Evolutionary conservation across 2,113 vertebrate species (phyloP), one percentile per base, ranked within the genome.

Genomic region (Brachypteracias leptosomus): DNA sequence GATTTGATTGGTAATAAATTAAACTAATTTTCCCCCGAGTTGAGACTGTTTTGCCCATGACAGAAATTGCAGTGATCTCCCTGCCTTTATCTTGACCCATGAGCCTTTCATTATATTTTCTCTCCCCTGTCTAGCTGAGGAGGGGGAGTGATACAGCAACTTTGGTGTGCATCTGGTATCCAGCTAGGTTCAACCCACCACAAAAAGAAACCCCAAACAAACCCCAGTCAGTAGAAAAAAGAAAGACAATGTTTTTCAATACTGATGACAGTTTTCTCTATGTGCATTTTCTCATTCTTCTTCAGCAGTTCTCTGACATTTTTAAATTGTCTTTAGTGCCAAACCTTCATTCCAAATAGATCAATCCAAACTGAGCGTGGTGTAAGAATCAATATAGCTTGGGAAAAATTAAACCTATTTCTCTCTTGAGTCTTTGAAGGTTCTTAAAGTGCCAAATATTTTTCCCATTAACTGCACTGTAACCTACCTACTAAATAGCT

Each of bases 281-380:
- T 66, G 47, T 65, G 47, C 51, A 36, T 95, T 94, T 91, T 90
- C 73, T 68, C 68, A 21, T 18, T 92, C 16, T 51, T 52, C 90
- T 58, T 57, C 38, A 85, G 61, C 8, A 8, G 36, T 88, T 90
- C 61, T 96, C 73, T 94, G 78, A 94, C 85, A 76, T 97, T 96
- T 97, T 91, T 2, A 90, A 97, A 95, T 95, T 93, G 58, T 95
- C 77, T 81, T 71, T 68, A 83, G 44, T 83, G 85, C 57, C 89
- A 95, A 97, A 58, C 52, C 58, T 71, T 91, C 80, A 76, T 95
- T 94, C 89, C 90, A 96, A 93, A 93, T 66, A 95, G 93, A 97
- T 97, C 77, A 97, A 44, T 97, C 83, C 88, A 89, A 96, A 52
- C 79, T 75, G 35, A 85, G 70, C 3, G 2, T 52, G 76, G 93